phyloP scores from a whole-genome alignment of 2,113 vertebrate species.

The Xyliphius kryptos region DNA sequence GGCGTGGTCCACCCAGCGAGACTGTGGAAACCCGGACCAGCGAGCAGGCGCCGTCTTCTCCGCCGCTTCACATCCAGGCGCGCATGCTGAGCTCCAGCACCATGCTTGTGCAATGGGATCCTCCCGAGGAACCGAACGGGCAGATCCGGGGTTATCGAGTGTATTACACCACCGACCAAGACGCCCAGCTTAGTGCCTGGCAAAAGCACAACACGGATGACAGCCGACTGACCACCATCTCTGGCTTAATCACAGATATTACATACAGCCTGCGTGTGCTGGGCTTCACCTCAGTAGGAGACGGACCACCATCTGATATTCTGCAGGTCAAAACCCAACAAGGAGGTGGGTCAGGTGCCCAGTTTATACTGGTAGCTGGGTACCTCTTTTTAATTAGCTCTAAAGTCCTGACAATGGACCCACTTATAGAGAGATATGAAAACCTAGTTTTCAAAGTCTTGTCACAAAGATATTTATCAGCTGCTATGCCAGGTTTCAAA shows the following conservation, averaged over 20 bases:
- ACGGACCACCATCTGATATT: slow-evolving; percentile 51
- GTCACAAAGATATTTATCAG: no score
- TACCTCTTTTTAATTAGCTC: no score
- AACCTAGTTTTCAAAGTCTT: no score
- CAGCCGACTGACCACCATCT: slow-evolving; percentile 82
- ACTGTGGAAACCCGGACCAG: slow-evolving; percentile 80
- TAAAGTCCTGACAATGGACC: no score
- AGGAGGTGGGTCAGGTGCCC: slow-evolving; percentile 68
- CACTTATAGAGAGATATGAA: no score
- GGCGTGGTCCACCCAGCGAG: slow-evolving; percentile 80
- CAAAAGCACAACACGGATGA: slow-evolving; percentile 85
- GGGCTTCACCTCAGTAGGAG: slow-evolving; percentile 74
- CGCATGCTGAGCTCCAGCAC: slow-evolving; percentile 90
- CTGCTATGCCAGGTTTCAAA: no score
- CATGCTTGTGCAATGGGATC: slow-evolving; percentile 93
- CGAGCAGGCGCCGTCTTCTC: slow-evolving; percentile 90
- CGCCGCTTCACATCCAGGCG: slow-evolving; percentile 83
- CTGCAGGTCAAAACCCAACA: slow-evolving; percentile 93
- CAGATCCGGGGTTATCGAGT: slow-evolving; percentile 85
- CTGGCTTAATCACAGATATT: slow-evolving; percentile 76
- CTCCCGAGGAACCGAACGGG: slow-evolving; percentile 90
- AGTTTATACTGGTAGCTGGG: no score
- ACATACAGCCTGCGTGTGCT: slow-evolving; percentile 88
- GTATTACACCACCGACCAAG: slow-evolving; percentile 75
- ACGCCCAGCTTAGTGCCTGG: slow-evolving; percentile 78